Conservation (phyloP, 1,140 invertebrate genomes). For the Schlechtendalia chinensis region DNA sequence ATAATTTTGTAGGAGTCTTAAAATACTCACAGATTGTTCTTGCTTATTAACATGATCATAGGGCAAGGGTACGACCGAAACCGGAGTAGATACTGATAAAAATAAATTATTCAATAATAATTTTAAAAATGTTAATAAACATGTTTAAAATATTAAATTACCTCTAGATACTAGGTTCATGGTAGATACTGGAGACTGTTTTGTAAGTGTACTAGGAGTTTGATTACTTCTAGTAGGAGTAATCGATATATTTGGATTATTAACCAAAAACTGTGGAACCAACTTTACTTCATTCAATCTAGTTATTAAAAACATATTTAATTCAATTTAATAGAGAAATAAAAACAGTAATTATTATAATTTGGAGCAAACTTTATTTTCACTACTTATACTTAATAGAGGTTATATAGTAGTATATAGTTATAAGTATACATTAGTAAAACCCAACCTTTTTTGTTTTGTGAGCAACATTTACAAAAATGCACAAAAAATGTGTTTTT, state of each 20-base stretch:
- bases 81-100: background rate
- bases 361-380: too few species aligned
- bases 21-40: background rate
- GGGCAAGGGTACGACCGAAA: background rate
- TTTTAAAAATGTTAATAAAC: background rate
- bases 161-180: background rate
- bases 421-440: too few species aligned
- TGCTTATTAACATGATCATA: background rate
- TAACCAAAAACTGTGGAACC: background rate
- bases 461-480: too few species aligned
- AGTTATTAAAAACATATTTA: too few species aligned
- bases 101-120: background rate
- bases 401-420: too few species aligned
- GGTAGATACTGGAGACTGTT: background rate
- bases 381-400: too few species aligned
- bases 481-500: too few species aligned
- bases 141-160: background rate
- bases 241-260: constrained; percentile 43
- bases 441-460: too few species aligned
- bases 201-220: background rate
- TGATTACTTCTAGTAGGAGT: background rate
- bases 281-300: too few species aligned
- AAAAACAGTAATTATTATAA: too few species aligned
- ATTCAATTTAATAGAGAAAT: too few species aligned
- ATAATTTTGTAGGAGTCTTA: background rate